Conservation (phyloP, 2,888 invertebrate species). For the Falcaria lacertinaria region DNA sequence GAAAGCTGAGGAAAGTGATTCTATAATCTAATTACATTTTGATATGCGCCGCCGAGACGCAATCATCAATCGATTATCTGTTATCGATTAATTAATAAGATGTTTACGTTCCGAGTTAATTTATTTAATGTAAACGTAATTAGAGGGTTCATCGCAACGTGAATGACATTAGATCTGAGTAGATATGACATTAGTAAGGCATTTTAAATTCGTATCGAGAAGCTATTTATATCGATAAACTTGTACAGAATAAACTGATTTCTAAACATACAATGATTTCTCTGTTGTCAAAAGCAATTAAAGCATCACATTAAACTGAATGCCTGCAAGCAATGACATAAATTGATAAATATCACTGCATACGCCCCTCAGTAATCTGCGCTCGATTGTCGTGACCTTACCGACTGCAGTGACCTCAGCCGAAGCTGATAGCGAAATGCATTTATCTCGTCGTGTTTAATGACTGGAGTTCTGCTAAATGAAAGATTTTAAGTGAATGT, state of each 20-base stretch:
- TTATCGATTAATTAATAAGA: too few species aligned
- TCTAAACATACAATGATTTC: too few species aligned
- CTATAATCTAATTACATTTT: constrained; percentile 34
- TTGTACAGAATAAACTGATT: too few species aligned
- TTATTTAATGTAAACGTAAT: too few species aligned
- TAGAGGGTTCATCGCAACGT: too few species aligned
- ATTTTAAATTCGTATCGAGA: too few species aligned
- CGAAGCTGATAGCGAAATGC: not conserved
- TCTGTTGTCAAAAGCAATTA: not conserved
- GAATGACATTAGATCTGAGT: too few species aligned
- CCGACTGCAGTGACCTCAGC: constrained; percentile 9
- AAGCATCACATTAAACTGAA: not conserved
- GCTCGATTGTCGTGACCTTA: constrained; percentile 24
- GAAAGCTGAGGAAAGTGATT: constrained; percentile 68
- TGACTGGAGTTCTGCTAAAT: not conserved
- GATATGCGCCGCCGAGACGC: not conserved
- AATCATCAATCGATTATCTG: not conserved
- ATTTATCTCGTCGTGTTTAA: not conserved
- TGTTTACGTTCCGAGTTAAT: too few species aligned
- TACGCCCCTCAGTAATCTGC: constrained; percentile 24
- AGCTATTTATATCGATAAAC: too few species aligned
- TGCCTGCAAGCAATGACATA: constrained; percentile 11
- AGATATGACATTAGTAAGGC: too few species aligned
- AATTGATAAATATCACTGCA: constrained; percentile 18
- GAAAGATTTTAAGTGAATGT: too few species aligned